Evolutionary conservation across 1,140 invertebrate genomes (phyloP), one percentile per base, ranked within the genome.

Genomic region (Probaryconus sp.): DNA sequence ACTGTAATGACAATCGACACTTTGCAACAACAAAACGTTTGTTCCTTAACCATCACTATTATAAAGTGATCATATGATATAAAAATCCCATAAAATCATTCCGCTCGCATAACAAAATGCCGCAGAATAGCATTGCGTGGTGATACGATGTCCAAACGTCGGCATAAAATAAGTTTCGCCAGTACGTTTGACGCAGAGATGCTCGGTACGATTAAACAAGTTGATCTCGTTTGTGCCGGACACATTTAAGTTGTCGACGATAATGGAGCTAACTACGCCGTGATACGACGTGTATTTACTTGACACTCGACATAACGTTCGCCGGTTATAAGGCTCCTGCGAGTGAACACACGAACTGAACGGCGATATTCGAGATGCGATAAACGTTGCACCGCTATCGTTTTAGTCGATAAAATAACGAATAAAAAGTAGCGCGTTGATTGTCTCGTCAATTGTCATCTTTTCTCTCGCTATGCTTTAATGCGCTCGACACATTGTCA

Each of bases 281-380:
- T 24, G 30, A 33, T 50, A 50, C 30, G 16, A 50, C 47, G 30
- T 35, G 26, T 31, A 50, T 50, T 24, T 20, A 11, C 17, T 18
- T 50, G 28, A 50, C 28, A 35, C 30, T 35, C 47, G 30, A 50
- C 30, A 50, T 50, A 50, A 50, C 47, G 28, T 24, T 2, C 30
- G 13, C 16, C 47, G n/a, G 30, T 50, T 50, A 50, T 31, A 26
- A 18, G 20, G n/a, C 40, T 24, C 5, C 20, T 45, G 13, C 17
- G 30, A 50, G 24, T 28, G 30, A 50, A 30, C 30, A 50, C 16
- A 35, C 20, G 30, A 24, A 13, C 13, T 16, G 9, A 48, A 48
- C 28, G 13, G 21, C 47, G 18, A 48, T 10, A 48, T 50, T 35
- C 17, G n/a, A 50, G 30, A 35, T 10, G 30, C 30, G 17, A 20